Evolutionary conservation across 2,888 invertebrate species (phyloP), one percentile per base, ranked within the genome.

Genomic region (Hofmannophila pseudospretella): DNA sequence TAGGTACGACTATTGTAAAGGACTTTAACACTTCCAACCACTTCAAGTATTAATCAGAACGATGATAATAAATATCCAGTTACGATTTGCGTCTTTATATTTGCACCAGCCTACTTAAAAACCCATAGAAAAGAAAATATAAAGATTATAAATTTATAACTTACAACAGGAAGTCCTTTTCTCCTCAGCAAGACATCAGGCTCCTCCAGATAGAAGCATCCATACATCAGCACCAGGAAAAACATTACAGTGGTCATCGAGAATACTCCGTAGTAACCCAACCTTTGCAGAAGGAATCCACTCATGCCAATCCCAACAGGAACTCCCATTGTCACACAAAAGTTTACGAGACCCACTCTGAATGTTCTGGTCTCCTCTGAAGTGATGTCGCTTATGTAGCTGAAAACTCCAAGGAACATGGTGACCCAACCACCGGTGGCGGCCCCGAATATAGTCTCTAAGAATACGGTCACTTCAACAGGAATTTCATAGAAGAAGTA

Each of bases 181-280:
- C 72, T 67, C 35, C 47, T 53, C 0, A 84, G 64, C 56, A 74
- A 70, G 2, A 67, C 48, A 25, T 88, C 89, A 11, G 90, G 89
- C 58, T 95, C 95, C 39, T 91, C 89, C 45, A 95, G 87, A 36
- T 89, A 89, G 41, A 91, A 89, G 29, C 90, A 80, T 0, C 94
- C 94, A 51, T 95, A 95, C 26, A 90, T 58, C 34, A 95, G 89
- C 26, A 93, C 91, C 28, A 94, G 56, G 4, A 91, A 51, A 32
- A 89, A 80, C 52, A 84, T 45, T 1, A 50, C 49, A 2, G 69
- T 55, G 0, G 85, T 85, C 56, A 75, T 68, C 1, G 74, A 58
- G 44, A 88, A 88, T 38, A 87, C 67, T 25, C 78, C 82, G 42
- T 87, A 88, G 45, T 85, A 88, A 1, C 88, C 88, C 58, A 84